These are phyloP conservation scores for Premnoplex brunnescens DNA, from an alignment of 2,797 vertebrate genomes.

Conservation along the genomic window DNA sequence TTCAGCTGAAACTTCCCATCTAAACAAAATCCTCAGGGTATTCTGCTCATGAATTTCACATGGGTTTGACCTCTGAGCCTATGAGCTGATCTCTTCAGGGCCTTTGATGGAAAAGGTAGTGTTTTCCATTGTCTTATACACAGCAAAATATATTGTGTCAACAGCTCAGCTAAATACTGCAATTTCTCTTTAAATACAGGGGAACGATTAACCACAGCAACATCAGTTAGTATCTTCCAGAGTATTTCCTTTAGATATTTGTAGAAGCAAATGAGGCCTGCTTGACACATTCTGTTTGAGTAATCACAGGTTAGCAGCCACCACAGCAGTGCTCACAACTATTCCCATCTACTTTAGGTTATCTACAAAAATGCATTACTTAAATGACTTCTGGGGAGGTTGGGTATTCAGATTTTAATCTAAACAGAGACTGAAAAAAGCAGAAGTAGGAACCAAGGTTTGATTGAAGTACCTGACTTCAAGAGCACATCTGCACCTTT, in stretches of 20 bases:
- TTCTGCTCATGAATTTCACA: neutral
- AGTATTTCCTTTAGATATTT: neutral
- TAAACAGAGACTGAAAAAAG: neutral
- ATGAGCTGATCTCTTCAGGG: neutral
- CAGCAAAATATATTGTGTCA: neutral
- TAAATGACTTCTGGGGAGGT: neutral
- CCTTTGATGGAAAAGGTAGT: neutral
- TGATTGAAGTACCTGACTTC: neutral
- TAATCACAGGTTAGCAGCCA: neutral
- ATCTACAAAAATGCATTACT: neutral
- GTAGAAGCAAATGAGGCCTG: neutral
- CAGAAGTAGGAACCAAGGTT: neutral
- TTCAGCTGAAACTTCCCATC: neutral
- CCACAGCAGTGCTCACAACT: neutral
- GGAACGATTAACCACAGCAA: neutral
- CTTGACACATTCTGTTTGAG: neutral
- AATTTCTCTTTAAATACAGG: neutral
- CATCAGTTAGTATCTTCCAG: neutral
- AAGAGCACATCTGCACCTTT: neutral
- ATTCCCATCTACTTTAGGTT: neutral
- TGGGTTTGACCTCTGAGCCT: neutral
- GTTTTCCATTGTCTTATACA: neutral
- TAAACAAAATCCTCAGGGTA: neutral
- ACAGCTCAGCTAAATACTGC: neutral
- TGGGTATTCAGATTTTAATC: neutral